Conservation (phyloP, 2,113 vertebrate genomes). For the Jacana jacana region DNA sequence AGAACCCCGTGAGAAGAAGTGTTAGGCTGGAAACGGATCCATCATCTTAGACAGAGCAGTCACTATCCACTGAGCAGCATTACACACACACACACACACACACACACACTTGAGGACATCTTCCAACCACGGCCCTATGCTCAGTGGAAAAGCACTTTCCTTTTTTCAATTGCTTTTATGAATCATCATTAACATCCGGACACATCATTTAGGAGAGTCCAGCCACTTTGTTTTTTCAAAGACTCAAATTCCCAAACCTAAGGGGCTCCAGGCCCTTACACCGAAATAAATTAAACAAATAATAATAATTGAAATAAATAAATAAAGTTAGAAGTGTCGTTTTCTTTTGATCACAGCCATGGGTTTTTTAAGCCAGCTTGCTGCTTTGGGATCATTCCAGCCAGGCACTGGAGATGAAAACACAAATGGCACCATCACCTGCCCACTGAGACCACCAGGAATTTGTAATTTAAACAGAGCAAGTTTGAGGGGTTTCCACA, state of each 20-base stretch:
- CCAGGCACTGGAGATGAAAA: neutral
- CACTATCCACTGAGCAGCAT: neutral
- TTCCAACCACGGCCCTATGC: neutral
- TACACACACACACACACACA: neutral
- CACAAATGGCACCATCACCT: constrained; percentile 16
- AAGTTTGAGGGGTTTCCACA: constrained; percentile 13
- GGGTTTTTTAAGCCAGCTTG: neutral
- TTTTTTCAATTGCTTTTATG: constrained; percentile 56
- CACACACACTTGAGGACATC: neutral
- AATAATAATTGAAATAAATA: no score
- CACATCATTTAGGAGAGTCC: constrained; percentile 29
- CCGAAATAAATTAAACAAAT: no score
- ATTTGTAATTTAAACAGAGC: neutral
- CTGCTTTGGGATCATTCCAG: neutral
- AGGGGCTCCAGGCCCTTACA: neutral
- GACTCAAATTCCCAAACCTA: neutral
- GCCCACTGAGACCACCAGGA: neutral
- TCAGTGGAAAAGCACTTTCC: constrained; percentile 42
- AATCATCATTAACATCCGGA: constrained; percentile 23
- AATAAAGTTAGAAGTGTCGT: neutral
- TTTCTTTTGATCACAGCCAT: neutral
- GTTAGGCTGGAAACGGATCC: neutral
- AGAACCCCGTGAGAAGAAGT: neutral
- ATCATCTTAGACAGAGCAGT: neutral
- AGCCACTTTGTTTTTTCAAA: neutral